Conservation (phyloP, 1,140 invertebrate genomes). For the Octopus sinensis region DNA sequence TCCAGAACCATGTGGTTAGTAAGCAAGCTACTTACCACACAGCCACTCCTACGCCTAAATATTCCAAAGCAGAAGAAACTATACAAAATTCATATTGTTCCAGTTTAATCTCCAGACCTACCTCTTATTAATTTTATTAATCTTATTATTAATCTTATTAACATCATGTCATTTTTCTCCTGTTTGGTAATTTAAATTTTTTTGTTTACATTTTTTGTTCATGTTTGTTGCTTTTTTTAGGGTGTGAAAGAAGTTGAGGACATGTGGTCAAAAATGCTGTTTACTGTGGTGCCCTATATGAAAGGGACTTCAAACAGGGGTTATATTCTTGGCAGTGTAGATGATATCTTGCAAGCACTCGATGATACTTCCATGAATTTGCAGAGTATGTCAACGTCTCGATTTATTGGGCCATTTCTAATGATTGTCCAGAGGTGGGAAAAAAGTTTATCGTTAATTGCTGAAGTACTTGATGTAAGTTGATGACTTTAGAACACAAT, state of each 20-base stretch:
- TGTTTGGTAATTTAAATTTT: too few species aligned
- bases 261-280: constrained; percentile 71
- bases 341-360: constrained; percentile 75
- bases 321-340: constrained; percentile 75
- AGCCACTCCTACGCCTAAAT: too few species aligned
- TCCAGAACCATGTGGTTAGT: too few species aligned
- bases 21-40: too few species aligned
- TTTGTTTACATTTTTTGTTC: background rate
- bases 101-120: too few species aligned
- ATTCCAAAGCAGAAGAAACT: too few species aligned
- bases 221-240: constrained; percentile 34
- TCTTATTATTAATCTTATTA: too few species aligned
- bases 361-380: constrained; percentile 87
- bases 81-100: too few species aligned
- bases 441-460: constrained; percentile 72
- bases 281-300: constrained; percentile 65
- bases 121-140: too few species aligned
- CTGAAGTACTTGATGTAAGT: constrained; percentile 74
- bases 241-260: constrained; percentile 73
- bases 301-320: constrained; percentile 65
- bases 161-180: too few species aligned
- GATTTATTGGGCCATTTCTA: constrained; percentile 84
- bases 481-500: background rate
- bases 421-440: constrained; percentile 79
- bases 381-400: constrained; percentile 85